These are phyloP conservation scores for Atta cephalotes DNA, from an alignment of 1,140 invertebrate genomes.

Conservation along the genomic window DNA sequence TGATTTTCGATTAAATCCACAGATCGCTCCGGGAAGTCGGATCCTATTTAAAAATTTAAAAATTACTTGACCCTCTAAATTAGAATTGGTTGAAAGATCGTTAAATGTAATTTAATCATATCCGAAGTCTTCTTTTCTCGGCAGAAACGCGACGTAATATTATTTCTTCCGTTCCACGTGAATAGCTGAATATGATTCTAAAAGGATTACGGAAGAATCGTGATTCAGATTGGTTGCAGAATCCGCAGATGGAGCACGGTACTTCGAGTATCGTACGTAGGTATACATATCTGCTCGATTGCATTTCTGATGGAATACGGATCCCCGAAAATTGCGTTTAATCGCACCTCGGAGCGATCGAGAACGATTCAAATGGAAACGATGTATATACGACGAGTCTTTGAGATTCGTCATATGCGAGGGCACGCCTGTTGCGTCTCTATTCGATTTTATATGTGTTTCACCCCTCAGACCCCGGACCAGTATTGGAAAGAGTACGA, in stretches of 20 bases:
- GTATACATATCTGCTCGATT: background rate
- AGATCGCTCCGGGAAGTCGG: constrained; percentile 5
- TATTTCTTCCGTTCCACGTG: constrained; percentile 18
- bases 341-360: constrained; percentile 53
- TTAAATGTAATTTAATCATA: background rate
- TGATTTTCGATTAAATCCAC: constrained; percentile 33
- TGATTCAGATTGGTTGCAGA: constrained; percentile 12
- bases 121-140: background rate
- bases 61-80: background rate
- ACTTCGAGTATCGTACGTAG: background rate
- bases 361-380: constrained; percentile 32
- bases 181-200: constrained; percentile 7
- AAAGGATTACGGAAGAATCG: constrained; percentile 36
- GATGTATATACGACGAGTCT: constrained; percentile 5
- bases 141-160: background rate
- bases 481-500: constrained; percentile 96
- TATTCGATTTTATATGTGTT: constrained; percentile 15
- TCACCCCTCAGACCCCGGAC: constrained; percentile 90
- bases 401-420: constrained; percentile 19
- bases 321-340: constrained; percentile 53
- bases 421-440: constrained; percentile 40
- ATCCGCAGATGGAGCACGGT: background rate
- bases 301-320: constrained; percentile 3
- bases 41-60: background rate
- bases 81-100: background rate